Percentiles rank a stretch among this genome's conserved stretches.
Conservation (phyloP, 1,140 invertebrate genomes). For the Mactra quadrangularis region DNA sequence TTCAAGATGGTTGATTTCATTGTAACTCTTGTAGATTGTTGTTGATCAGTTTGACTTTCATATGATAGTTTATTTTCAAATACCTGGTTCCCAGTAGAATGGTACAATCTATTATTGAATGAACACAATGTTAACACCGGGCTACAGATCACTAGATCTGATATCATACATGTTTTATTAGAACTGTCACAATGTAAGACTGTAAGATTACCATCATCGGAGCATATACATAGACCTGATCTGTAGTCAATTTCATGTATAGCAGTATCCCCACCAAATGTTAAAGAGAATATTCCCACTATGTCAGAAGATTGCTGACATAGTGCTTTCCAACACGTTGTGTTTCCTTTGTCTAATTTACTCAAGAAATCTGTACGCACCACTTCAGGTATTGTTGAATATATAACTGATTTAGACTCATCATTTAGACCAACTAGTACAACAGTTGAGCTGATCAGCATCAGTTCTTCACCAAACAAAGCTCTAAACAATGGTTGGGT, state of each 20-base stretch:
- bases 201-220: slow-evolving; percentile 20
- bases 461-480: slow-evolving; percentile 18
- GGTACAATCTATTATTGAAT: slow-evolving; percentile 12
- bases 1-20: not conserved
- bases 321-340: not conserved
- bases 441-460: not conserved
- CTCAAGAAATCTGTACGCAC: no score
- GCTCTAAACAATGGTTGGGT: slow-evolving; percentile 8
- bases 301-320: not conserved
- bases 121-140: slow-evolving; percentile 16
- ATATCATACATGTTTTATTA: not conserved
- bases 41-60: no score
- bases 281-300: not conserved
- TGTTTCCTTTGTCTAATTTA: not conserved
- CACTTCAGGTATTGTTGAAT: not conserved
- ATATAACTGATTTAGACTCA: not conserved
- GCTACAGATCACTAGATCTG: slow-evolving; percentile 2
- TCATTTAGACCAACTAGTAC: not conserved
- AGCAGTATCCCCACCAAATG: not conserved
- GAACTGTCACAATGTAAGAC: not conserved
- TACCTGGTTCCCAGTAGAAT: not conserved
- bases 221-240: not conserved
- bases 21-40: no score
- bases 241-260: no score
- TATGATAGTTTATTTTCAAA: slow-evolving; percentile 1